phyloP scores from a whole-genome alignment of 2,888 invertebrate genomes.

The Cantharis lateralis region DNA sequence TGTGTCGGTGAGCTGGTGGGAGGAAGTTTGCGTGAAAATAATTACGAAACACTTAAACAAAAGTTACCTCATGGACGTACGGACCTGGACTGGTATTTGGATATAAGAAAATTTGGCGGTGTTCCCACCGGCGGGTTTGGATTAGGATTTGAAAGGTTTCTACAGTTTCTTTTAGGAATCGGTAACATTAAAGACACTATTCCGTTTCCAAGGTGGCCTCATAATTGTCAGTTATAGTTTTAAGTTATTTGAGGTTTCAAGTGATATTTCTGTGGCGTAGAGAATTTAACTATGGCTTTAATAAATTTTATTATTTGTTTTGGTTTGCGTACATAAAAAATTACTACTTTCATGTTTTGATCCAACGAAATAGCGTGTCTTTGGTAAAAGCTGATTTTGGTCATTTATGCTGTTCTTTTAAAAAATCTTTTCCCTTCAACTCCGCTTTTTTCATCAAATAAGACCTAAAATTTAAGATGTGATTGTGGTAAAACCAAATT shows the following conservation, averaged over 20 bases:
- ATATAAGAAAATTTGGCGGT: slow-evolving; percentile 85
- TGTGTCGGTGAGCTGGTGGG: slow-evolving; percentile 93
- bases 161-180: slow-evolving; percentile 82
- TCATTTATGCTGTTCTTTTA: slow-evolving; percentile 50
- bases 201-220: slow-evolving; percentile 94
- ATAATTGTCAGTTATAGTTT: slow-evolving; percentile 73
- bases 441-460: slow-evolving; percentile 59
- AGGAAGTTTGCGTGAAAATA: slow-evolving; percentile 90
- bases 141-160: slow-evolving; percentile 89
- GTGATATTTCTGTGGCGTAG: background rate
- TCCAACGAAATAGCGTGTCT: too few relatives aligned
- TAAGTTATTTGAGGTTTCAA: background rate
- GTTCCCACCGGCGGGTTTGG: slow-evolving; percentile 95
- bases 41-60: slow-evolving; percentile 65
- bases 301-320: background rate
- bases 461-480: slow-evolving; percentile 57
- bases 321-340: background rate
- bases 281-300: too few relatives aligned
- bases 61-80: slow-evolving; percentile 62
- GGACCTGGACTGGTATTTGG: slow-evolving; percentile 84
- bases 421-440: slow-evolving; percentile 64
- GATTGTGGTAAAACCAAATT: background rate
- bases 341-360: too few relatives aligned
- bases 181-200: slow-evolving; percentile 91
- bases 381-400: too few relatives aligned